phyloP scores from a whole-genome alignment of 2,113 vertebrate species.

The Peromyscus maniculatus region DNA sequence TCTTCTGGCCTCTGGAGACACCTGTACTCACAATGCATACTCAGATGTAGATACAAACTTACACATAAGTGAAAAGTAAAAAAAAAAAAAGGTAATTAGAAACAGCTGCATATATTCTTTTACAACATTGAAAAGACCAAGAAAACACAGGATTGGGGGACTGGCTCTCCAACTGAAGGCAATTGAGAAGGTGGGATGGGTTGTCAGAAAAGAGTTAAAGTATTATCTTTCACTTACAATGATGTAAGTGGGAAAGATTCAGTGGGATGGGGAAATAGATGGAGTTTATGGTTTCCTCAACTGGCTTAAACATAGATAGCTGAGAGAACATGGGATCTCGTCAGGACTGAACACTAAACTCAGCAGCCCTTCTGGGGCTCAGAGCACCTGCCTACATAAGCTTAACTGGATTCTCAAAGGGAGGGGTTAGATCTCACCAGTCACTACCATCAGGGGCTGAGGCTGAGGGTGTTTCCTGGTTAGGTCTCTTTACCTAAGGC shows the following conservation, averaged over 20 bases:
- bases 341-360: neutral
- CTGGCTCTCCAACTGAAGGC: neutral
- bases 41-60: neutral
- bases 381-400: fast-evolving
- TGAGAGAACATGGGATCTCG: neutral
- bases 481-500: neutral
- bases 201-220: neutral
- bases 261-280: neutral
- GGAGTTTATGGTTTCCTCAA: neutral
- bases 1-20: neutral
- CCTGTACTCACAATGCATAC: neutral
- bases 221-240: neutral
- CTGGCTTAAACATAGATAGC: neutral
- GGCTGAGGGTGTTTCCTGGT: too few relatives aligned
- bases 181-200: neutral
- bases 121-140: neutral
- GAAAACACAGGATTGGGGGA: neutral
- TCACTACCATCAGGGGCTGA: too few relatives aligned
- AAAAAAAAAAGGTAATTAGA: neutral
- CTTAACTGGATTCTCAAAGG: neutral
- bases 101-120: neutral
- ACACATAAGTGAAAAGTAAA: neutral
- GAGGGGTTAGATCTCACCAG: fast-evolving
- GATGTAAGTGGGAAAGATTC: neutral
- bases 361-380: neutral